Percentiles rank a stretch among this genome's conserved stretches.
These are phyloP conservation scores for Rhopalosiphum nymphaeae DNA, from an alignment of 2,888 invertebrate species.

Conservation along the genomic window DNA sequence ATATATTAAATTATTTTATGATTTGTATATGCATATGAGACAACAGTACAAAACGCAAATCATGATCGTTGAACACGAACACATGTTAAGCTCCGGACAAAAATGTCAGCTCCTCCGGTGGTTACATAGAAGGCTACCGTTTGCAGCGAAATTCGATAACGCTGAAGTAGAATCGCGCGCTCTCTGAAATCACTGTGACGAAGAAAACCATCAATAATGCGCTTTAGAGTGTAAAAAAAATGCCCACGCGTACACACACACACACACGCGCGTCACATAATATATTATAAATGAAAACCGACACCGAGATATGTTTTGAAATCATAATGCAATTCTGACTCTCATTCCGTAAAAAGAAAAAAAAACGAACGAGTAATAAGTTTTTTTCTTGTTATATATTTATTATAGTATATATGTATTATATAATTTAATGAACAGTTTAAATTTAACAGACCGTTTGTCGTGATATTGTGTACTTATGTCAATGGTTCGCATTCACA, in stretches of 20 bases:
- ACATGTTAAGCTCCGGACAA: background rate
- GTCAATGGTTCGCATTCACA: background rate
- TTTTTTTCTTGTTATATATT: background rate
- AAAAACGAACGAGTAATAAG: background rate
- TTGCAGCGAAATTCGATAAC: conserved; percentile 45
- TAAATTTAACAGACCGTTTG: conserved; percentile 33
- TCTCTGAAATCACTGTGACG: background rate
- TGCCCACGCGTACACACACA: background rate
- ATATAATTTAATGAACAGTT: background rate
- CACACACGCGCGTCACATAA: background rate
- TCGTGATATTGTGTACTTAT: background rate
- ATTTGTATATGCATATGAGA: background rate
- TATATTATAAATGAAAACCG: background rate
- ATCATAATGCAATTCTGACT: background rate
- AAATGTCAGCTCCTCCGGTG: conserved; percentile 17
- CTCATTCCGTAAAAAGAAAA: background rate
- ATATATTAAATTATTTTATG: background rate
- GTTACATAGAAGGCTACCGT: conserved; percentile 14
- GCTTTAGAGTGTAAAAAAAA: conserved; percentile 38
- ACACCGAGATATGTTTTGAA: conserved; percentile 10
- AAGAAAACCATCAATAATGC: conserved; percentile 1
- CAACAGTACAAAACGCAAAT: conserved; percentile 13
- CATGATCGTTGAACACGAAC: background rate
- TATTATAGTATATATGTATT: background rate
- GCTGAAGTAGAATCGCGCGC: conserved; percentile 33